Evolutionary conservation across 2,113 vertebrate species (phyloP).

Genomic region (Podiceps cristatus): DNA sequence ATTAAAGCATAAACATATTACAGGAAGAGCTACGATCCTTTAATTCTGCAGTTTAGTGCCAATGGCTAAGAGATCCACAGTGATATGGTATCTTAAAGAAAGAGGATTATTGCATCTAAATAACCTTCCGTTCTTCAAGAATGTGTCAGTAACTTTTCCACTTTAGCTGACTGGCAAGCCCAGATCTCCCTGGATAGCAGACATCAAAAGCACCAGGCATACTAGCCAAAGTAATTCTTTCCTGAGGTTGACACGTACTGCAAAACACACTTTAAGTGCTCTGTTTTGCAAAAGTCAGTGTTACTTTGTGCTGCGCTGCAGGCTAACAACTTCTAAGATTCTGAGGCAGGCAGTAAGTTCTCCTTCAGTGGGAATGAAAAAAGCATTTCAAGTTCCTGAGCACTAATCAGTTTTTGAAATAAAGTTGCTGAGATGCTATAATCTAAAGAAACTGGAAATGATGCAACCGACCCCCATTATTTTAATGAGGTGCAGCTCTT

Average conservation of each 20-base stretch:
- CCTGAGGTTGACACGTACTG: not conserved
- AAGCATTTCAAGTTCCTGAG: not conserved
- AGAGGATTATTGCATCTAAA: not conserved
- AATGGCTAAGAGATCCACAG: not conserved
- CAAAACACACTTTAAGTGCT: not conserved
- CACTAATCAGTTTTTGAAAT: not conserved
- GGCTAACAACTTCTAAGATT: not conserved
- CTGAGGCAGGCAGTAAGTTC: not conserved
- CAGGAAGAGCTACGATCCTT: not conserved
- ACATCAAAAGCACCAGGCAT: not conserved
- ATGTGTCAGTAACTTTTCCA: not conserved
- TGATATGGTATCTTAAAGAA: not conserved
- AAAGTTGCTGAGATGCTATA: not conserved
- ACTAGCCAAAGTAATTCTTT: not conserved
- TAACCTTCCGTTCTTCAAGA: not conserved
- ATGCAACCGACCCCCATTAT: not conserved
- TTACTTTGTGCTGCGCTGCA: not conserved
- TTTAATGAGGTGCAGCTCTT: not conserved
- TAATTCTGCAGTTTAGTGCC: not conserved
- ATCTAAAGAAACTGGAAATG: not conserved
- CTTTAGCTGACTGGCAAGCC: not conserved
- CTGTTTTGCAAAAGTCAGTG: not conserved
- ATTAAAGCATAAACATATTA: not conserved
- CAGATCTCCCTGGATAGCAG: not conserved
- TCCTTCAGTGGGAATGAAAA: not conserved